Percentiles rank a stretch among this genome's conserved stretches.
These are phyloP conservation scores for Anthophora plumipes DNA, from an alignment of 2,888 invertebrate species.

Conservation along the genomic window DNA sequence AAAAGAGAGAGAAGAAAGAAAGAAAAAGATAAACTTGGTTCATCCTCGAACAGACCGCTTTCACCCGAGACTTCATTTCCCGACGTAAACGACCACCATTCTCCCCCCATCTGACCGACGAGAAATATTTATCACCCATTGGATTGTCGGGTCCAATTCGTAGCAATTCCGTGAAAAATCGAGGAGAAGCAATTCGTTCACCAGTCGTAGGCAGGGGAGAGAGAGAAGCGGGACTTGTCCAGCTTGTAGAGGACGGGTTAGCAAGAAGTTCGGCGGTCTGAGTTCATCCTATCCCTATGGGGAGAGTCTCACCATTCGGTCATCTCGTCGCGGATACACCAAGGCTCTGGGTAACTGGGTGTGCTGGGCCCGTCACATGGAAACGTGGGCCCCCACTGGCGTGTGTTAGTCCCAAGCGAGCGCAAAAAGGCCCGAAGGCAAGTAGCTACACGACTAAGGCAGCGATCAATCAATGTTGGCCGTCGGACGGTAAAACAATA, in stretches of 20 bases:
- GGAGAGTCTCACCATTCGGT: conserved; percentile 69
- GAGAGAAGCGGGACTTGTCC: conserved; percentile 67
- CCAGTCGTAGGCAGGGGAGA: conserved; percentile 54
- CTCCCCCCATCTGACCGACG: not conserved
- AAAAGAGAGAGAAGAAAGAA: too few species aligned
- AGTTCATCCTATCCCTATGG: conserved; percentile 48
- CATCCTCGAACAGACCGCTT: too few species aligned
- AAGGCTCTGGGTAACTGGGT: conserved; percentile 63
- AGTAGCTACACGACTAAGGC: conserved; percentile 78
- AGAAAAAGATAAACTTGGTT: too few species aligned
- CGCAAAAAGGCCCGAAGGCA: conserved; percentile 75
- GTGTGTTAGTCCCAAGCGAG: conserved; percentile 44
- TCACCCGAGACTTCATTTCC: not conserved
- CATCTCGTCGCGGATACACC: conserved; percentile 68
- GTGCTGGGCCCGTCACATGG: conserved; percentile 62
- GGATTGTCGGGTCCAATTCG: conserved; percentile 34
- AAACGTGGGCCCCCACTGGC: conserved; percentile 14
- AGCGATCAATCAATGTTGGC: conserved; percentile 84
- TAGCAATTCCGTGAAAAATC: conserved; percentile 21
- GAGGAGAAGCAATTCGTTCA: conserved; percentile 40
- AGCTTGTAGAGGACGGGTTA: conserved; percentile 57
- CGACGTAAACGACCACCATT: not conserved
- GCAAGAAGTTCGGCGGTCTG: conserved; percentile 75
- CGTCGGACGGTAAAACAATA: conserved; percentile 84
- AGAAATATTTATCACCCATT: conserved; percentile 21